Conservation (phyloP, 2,797 vertebrate genomes). For the Myiotriccus ornatus region DNA sequence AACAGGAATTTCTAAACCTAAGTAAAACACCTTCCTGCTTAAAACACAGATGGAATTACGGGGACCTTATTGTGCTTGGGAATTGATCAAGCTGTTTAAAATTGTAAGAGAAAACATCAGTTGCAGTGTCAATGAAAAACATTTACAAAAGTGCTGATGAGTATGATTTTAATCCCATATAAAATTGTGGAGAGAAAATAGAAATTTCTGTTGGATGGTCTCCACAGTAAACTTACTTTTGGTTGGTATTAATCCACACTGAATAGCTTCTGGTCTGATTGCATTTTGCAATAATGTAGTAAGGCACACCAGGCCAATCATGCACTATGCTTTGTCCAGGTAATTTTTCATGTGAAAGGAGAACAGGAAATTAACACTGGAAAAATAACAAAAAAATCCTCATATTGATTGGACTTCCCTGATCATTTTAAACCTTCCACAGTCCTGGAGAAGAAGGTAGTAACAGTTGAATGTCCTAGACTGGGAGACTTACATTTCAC, state of each 20-base stretch:
- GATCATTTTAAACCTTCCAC: neutral
- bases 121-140: constrained; percentile 2
- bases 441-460: neutral
- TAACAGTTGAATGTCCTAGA: neutral
- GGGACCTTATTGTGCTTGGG: constrained; percentile 12
- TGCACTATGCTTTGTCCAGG: neutral
- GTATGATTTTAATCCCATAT: constrained; percentile 41
- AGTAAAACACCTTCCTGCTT: constrained; percentile 9
- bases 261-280: constrained; percentile 10
- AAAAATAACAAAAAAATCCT: neutral
- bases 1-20: neutral
- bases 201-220: constrained; percentile 51
- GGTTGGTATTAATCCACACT: neutral
- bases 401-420: neutral
- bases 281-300: neutral
- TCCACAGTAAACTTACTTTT: constrained; percentile 48
- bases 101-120: neutral
- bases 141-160: constrained; percentile 53
- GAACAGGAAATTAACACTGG: constrained; percentile 9
- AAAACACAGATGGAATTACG: neutral
- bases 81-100: constrained; percentile 48
- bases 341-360: neutral
- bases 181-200: constrained; percentile 58
- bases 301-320: neutral
- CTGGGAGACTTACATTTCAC: neutral